Base-by-base conservation (phyloP, 2,113 vertebrate genomes). In the Pachyramphus minor region DNA sequence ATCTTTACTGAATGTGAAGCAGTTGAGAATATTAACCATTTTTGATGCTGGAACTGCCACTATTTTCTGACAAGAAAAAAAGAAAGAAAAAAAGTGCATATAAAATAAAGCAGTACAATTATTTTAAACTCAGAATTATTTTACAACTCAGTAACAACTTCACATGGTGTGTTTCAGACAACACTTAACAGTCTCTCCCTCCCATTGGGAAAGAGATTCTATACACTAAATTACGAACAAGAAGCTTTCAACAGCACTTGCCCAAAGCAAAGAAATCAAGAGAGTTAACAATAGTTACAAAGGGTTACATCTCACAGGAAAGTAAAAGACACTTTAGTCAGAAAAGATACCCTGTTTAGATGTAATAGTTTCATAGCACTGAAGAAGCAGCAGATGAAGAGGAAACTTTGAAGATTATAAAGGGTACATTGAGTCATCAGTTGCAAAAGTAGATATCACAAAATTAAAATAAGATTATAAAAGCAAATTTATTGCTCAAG, bases 1-100 rank as follows among this genome's bases (percentile, higher is more conserved):
- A 97, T 99, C 99, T 96, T 99, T 99, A 87, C 99, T 99, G 95
- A 99, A 99, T 20, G 99, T 99, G 95, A 99, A 99, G 92, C 99
- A 99, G 88, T 99, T 99, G 94, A 99, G 98, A 91, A 99, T 99
- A 90, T 99, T 99, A 95, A 99, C 99, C 84, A 99, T 99, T 98
- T 99, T 99, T 72, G 98, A 98, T 93, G 99, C 99, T 2, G 99
- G 98, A 89, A 99, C 98, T 77, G 99, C 99, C 73, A 99, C 99
- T 99, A 99, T 99, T 99, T 99, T 99, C 99, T 99, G 95, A 75
- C 62, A 96, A 97, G 89, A 30, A 88, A 97, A 94, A 86, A 93
- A 95, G 35, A 55, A 95, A 80, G 39, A 67, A 90, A 82, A 75
- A 64, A 50, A 39, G 11, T 12, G 5, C n/a, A 28, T 20, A 24